Base-by-base conservation (phyloP, 2,888 invertebrate genomes). In the Drosophila hamatofila region DNA sequence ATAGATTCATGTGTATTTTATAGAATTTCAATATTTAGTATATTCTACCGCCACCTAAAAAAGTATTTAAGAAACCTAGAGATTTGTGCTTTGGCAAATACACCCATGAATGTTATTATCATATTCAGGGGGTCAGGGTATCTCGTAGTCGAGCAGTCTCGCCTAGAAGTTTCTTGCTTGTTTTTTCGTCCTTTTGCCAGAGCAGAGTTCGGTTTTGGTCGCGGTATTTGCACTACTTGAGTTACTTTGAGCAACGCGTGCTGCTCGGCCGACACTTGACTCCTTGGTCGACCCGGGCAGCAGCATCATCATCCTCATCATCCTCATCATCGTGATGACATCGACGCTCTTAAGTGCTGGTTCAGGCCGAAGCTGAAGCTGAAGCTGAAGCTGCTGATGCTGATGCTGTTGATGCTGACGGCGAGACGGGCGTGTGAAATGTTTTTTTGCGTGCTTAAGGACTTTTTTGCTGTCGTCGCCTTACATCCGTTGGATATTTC, bases 361-460 rank as follows among this genome's bases (percentile, higher is more conserved):
- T n/a, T 39, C 39, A 39, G 39, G 39, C 54, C 21, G 30, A 9
- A 11, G 9, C 30, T n/a, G n/a, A n/a, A n/a, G n/a, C n/a, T n/a
- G 14, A n/a, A 16, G 18, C 52, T 14, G 23, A n/a, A 16, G 18
- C 52, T 16, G 35, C 16, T 16, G 35, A 16, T 14, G 51, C 39
- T 35, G 23, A 2, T 3, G 52, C 54, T 52, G 33, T 14, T 35
- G n/a, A 18, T 5, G n/a, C 56, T 7, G 30, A 16, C 6, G 55
- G 21, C 48, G 35, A 37, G 35, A 9, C 18, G 58, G 57, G 44
- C 44, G 57, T 46, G 57, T 46, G 25, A 57, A 57, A 57, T 57
- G 57, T 46, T 59, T 64, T 62, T 79, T 58, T 72, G 56, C 86
- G 89, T 86, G 89, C 77, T 87, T 77, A 86, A 86, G 86, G 78